Evolutionary conservation across 2,888 invertebrate genomes (phyloP), one percentile per base, ranked within the genome.

Genomic region (Dascillus cervinus): DNA sequence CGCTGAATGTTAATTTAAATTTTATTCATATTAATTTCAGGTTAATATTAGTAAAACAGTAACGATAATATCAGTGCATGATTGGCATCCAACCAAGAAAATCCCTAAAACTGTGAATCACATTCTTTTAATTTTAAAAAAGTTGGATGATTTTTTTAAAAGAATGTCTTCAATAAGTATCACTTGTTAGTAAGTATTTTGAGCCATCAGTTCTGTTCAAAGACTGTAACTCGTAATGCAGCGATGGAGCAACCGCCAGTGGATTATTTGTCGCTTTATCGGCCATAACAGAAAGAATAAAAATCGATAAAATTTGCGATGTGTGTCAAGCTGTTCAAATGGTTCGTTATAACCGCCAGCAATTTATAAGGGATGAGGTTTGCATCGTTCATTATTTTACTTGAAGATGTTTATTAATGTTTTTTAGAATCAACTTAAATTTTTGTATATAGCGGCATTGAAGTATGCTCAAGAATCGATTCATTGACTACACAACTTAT

Each of bases 271-370:
- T 67, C 14, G 66, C 68, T 1, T 36, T 65, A 34, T 58, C 58
- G 8, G 66, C 67, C 37, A 34, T 70, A 4, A 55, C 70, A 9
- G 69, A 71, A 40, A 65, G 67, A 50, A 69, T 72, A 49, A 62
- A 66, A 32, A 44, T 66, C 4, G 70, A 71, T 47, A 66, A 67
- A 19, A 58, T 63, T 32, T 68, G 69, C 37, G 71, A 72, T 39
- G 66, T 70, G 10, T 67, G 65, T 33, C 56, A 65, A 31, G 67
- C 68, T 2, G 65, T 69, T 5, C 52, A 66, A 26, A 60, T 53
- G 9, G 53, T 71, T n/a, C 53, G 69, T 30, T 59, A 60, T 36
- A 67, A 62, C 19, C 56, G 69, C 26, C 55, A 57, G 17, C 57
- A 66, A 34, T 68, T 68, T 41, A 49, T 66, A 6, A 47, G 44